Evolutionary conservation across 2,113 vertebrate species (phyloP), one percentile per base, ranked within the genome.

Genomic region (Junco hyemalis): DNA sequence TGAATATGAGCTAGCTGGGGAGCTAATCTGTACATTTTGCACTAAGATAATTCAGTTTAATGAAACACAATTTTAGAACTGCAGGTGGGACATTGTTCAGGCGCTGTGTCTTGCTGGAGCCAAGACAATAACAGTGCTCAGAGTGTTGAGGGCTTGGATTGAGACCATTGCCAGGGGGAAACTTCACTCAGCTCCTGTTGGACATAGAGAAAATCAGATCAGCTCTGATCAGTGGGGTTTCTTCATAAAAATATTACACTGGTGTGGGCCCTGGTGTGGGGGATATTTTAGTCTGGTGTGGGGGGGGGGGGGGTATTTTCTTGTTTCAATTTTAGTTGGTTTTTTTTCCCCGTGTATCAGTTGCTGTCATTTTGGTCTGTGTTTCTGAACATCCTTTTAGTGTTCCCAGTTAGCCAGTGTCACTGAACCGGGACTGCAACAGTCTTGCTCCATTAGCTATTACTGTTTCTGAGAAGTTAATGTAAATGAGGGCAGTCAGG

Each of bases 1-100:
- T 0, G 44, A 66, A 64, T 36, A 51, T 73, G 71, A 96, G 82
- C 54, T 90, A 69, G 29, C 65, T 11, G 0, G 3, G 70, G 71
- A 93, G 91, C 81, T 93, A 80, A 92, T 92, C 71, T 73, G 72
- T 82, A 42, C 24, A 42, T 93, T 94, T 94, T 93, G 68, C 71
- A 77, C 54, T 36, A 73, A 88, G 79, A 86, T 92, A 88, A 85
- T 90, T 88, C 71, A 78, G 76, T 95, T 97, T 93, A 93, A 92
- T 94, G 90, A 94, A 93, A 86, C 8, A 14, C 54, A 26, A 28
- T 81, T 65, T 86, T 86, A 82, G 86, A 96, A 61, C 84, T 72
- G 59, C 84, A 85, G 91, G 89, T 92, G 94, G 85, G 79, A 85
- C 0, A 1, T 57, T 66, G 70, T 59, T 86, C 48, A 80, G 70